These are phyloP conservation scores for Pristis pectinata DNA, from an alignment of 2,797 vertebrate genomes.

Conservation along the genomic window DNA sequence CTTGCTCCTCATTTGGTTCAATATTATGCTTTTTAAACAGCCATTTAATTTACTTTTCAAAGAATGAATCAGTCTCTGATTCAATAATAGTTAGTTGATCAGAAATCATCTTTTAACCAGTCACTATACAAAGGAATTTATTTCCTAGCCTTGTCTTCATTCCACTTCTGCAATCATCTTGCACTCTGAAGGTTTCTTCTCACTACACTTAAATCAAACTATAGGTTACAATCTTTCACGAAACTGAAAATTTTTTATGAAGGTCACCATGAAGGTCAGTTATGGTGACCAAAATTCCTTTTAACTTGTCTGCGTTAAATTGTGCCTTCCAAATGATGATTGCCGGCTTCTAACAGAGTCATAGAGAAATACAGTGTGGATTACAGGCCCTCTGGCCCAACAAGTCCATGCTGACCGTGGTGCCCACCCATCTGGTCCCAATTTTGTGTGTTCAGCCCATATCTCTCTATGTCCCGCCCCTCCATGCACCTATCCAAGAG, in stretches of 20 bases:
- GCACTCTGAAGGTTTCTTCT: background rate
- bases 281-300: no score
- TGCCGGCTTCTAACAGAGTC: no score
- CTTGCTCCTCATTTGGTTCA: background rate
- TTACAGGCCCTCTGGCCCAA: no score
- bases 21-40: background rate
- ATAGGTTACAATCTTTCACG: background rate
- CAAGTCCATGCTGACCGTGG: no score
- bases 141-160: background rate
- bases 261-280: background rate
- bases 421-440: no score
- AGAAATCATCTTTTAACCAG: background rate
- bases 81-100: background rate
- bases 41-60: background rate
- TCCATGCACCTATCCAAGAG: no score
- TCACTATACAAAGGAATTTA: background rate
- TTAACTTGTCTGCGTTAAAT: no score
- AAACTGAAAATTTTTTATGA: background rate
- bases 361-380: no score
- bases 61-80: background rate
- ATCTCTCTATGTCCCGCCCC: no score
- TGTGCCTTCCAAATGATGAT: no score
- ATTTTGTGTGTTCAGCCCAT: no score
- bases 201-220: background rate
- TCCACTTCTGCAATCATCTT: background rate